Conservation (phyloP, 2,113 vertebrate genomes). For the Syngnathus floridae region DNA sequence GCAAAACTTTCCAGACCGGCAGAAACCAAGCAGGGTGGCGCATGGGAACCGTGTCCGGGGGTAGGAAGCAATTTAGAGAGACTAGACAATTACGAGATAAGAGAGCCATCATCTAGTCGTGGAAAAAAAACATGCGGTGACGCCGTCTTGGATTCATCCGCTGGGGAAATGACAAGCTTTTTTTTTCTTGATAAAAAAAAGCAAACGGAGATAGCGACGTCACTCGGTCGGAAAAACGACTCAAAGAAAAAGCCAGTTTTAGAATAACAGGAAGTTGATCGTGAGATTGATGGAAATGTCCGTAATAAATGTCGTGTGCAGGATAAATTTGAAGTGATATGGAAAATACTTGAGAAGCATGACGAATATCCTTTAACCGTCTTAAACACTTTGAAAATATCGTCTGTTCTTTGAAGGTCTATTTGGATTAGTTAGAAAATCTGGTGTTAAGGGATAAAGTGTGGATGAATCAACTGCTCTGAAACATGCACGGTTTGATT, state of each 20-base stretch:
- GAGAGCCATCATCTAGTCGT: neutral
- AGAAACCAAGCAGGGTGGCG: neutral
- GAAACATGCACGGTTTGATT: neutral
- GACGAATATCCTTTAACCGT: neutral
- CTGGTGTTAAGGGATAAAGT: neutral
- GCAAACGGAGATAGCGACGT: neutral
- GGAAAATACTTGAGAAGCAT: neutral
- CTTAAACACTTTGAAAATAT: neutral
- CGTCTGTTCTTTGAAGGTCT: neutral
- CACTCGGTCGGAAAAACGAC: neutral
- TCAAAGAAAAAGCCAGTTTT: neutral
- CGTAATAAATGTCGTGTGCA: neutral
- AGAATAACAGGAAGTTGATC: neutral
- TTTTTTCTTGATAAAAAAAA: neutral
- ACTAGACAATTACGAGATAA: conserved; percentile 1
- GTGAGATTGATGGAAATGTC: neutral
- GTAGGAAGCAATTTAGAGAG: conserved; percentile 1
- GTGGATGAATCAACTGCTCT: neutral
- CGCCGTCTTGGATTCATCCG: neutral
- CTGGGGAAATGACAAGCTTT: neutral
- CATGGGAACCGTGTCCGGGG: neutral
- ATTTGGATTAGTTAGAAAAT: neutral
- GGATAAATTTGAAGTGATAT: neutral
- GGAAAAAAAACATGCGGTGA: neutral
- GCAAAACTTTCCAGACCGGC: neutral